These are phyloP conservation scores for Actinia equina DNA, from an alignment of 64 coral and sea anemone species.

Conservation along the genomic window DNA sequence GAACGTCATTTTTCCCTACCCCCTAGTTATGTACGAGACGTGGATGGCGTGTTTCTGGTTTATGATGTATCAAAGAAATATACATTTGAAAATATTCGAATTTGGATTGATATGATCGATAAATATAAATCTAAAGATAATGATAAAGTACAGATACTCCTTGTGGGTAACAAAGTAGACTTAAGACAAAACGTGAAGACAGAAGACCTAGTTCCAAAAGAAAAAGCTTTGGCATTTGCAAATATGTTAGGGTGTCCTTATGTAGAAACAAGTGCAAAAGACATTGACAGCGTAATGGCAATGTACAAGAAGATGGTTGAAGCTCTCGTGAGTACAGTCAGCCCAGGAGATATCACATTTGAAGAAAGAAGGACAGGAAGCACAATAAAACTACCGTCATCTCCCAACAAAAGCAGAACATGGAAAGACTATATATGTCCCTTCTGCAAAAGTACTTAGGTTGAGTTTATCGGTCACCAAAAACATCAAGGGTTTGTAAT, in stretches of 20 bases:
- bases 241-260: not conserved
- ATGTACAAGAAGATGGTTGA: constrained; percentile 8
- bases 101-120: not conserved
- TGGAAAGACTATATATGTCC: not conserved
- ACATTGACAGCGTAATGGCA: not conserved
- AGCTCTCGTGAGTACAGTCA: not conserved
- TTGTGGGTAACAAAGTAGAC: constrained; percentile 30
- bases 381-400: not conserved
- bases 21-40: not conserved
- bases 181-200: not conserved
- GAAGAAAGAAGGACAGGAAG: not conserved
- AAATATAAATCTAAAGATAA: not conserved
- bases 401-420: not conserved
- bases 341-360: not conserved
- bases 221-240: not conserved
- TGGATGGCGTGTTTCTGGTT: constrained; percentile 25
- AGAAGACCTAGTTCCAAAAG: not conserved
- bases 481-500: no score
- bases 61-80: constrained; percentile 8
- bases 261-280: constrained; percentile 20
- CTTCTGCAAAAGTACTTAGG: not conserved
- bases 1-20: constrained; percentile 1
- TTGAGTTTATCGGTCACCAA: not conserved
- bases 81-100: not conserved
- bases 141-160: not conserved